phyloP scores from a whole-genome alignment of 2,797 vertebrate genomes.

The Lerista edwardsae region DNA sequence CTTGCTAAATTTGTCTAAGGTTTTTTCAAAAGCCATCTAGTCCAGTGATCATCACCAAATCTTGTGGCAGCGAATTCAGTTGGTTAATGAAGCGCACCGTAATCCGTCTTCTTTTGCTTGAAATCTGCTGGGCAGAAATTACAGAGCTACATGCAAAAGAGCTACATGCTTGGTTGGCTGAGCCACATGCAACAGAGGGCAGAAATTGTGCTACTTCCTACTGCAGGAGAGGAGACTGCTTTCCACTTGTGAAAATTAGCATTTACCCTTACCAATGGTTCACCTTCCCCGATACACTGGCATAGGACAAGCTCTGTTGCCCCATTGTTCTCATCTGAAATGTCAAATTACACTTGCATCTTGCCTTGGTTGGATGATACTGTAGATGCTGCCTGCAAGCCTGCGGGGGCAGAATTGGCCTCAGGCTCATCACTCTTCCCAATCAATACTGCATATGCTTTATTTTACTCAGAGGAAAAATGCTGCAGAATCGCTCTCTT shows the following conservation, averaged over 20 bases:
- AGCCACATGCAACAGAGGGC: conserved; percentile 1
- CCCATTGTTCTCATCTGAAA: neutral
- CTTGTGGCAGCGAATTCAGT: neutral
- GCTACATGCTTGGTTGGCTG: neutral
- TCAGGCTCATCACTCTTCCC: conserved; percentile 3
- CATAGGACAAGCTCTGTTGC: neutral
- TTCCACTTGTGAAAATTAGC: neutral
- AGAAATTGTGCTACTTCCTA: conserved; percentile 3
- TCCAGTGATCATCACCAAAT: neutral
- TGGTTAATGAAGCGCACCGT: neutral
- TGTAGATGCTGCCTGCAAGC: conserved; percentile 12
- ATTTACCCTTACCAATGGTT: accelerated
- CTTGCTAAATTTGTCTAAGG: neutral
- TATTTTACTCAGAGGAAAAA: conserved; percentile 9
- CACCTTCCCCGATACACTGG: neutral
- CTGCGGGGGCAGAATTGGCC: conserved; percentile 1
- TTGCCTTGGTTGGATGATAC: conserved; percentile 6
- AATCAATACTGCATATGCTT: neutral
- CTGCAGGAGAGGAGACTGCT: neutral
- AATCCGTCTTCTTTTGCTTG: neutral
- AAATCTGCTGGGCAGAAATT: neutral
- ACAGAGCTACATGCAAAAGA: too few relatives aligned
- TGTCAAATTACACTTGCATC: neutral
- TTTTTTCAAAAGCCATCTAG: neutral
- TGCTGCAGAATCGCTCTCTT: neutral